phyloP scores from a whole-genome alignment of 2,113 vertebrate genomes.

The Brachyhypopomus occidentalis region DNA sequence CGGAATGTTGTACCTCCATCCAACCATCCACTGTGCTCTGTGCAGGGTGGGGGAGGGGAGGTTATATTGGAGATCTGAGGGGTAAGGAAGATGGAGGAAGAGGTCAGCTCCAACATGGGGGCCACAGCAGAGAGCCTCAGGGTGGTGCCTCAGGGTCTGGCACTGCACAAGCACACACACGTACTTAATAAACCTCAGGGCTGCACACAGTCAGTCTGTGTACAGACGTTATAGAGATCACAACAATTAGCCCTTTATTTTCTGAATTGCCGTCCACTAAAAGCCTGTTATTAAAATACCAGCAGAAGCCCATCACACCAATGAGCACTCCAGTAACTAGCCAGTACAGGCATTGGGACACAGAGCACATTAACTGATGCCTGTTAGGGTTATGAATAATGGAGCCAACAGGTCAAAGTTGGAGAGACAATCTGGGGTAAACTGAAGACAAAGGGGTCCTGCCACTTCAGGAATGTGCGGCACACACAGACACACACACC shows the following conservation, averaged over 20 bases:
- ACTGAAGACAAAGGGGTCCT: not conserved
- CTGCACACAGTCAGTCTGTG: not conserved
- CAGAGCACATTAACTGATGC: no score
- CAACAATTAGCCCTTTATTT: not conserved
- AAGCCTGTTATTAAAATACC: not conserved
- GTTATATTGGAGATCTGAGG: no score
- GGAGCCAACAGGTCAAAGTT: not conserved
- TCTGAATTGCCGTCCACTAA: not conserved
- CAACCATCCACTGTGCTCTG: not conserved
- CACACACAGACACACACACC: conserved; percentile 5
- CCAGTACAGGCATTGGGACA: no score
- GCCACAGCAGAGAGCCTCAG: no score
- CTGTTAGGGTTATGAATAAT: not conserved
- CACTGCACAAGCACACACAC: not conserved
- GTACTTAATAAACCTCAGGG: not conserved
- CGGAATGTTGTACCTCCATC: not conserved
- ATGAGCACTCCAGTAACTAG: no score
- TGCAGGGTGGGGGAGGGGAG: no score
- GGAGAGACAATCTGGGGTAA: not conserved
- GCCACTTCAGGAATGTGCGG: not conserved
- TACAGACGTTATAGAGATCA: not conserved
- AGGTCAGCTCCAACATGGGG: not conserved
- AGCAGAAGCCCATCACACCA: no score
- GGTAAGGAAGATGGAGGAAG: no score
- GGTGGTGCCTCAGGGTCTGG: not conserved